Evolutionary conservation across 2,113 vertebrate genomes (phyloP).

Genomic region (Melanerpes formicivorus): DNA sequence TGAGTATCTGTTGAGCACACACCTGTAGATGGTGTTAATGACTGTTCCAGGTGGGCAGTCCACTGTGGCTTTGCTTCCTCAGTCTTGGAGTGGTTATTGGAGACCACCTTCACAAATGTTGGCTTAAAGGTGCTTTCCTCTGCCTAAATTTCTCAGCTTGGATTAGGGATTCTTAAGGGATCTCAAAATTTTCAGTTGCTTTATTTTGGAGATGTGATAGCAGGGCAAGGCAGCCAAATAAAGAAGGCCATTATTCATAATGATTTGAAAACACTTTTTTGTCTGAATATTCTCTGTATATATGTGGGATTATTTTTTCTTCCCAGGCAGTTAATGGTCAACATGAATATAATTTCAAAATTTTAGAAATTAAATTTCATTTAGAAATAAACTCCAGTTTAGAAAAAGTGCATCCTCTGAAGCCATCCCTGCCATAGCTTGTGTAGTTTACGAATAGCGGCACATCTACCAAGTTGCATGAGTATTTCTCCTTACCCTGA

Average conservation of each 20-base stretch:
- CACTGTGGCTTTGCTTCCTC: fast-evolving
- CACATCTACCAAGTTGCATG: fast-evolving
- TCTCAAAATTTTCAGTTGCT: neutral
- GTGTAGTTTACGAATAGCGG: neutral
- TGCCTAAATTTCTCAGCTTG: neutral
- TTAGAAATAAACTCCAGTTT: neutral
- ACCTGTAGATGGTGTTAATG: neutral
- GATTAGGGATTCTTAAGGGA: neutral
- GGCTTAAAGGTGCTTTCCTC: neutral
- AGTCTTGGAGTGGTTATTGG: neutral
- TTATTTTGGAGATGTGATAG: neutral
- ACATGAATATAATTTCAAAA: neutral
- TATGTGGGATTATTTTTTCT: neutral
- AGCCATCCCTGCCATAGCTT: neutral
- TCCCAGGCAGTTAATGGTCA: neutral
- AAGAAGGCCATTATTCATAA: neutral
- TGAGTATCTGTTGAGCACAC: neutral
- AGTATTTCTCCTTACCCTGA: neutral
- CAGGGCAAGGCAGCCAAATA: neutral
- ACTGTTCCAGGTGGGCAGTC: neutral
- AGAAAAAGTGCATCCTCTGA: neutral
- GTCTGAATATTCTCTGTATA: fast-evolving
- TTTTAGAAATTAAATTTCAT: neutral
- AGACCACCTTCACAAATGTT: neutral
- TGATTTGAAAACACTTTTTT: neutral